These are phyloP conservation scores for Pipa parva DNA, from an alignment of 2,113 vertebrate genomes.

Conservation along the genomic window DNA sequence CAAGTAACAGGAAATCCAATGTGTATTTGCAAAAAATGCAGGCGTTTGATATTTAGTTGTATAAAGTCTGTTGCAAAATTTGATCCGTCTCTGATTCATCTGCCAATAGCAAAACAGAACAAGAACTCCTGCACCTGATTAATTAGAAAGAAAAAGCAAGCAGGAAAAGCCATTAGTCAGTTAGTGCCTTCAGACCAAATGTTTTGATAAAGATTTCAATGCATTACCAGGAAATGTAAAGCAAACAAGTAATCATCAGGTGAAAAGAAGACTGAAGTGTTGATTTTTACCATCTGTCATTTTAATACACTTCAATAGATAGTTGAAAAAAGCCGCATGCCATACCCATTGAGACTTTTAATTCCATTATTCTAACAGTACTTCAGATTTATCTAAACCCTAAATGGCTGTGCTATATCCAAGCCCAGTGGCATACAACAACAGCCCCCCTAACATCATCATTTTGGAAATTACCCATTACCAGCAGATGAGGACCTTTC, in stretches of 20 bases:
- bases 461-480: too few species aligned
- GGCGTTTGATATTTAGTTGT: slow-evolving; percentile 14
- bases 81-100: neutral
- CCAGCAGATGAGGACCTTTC: too few species aligned
- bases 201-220: too few species aligned
- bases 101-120: neutral
- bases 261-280: neutral
- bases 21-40: slow-evolving; percentile 1
- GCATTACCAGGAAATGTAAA: neutral
- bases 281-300: too few species aligned
- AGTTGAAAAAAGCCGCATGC: too few species aligned
- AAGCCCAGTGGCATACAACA: too few species aligned
- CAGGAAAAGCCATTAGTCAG: slow-evolving; percentile 2
- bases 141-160: slow-evolving; percentile 10
- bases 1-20: neutral
- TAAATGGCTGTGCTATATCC: too few species aligned
- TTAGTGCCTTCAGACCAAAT: neutral
- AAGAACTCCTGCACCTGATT: slow-evolving; percentile 2
- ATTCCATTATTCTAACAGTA: too few species aligned
- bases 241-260: neutral
- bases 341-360: too few species aligned
- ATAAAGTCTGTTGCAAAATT: slow-evolving; percentile 9
- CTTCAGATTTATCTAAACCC: too few species aligned
- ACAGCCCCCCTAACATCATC: too few species aligned
- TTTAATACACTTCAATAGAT: too few species aligned